Evolutionary conservation across 2,797 vertebrate species (phyloP), one percentile per base, ranked within the genome.

Genomic region (Loris lydekkerianus): DNA sequence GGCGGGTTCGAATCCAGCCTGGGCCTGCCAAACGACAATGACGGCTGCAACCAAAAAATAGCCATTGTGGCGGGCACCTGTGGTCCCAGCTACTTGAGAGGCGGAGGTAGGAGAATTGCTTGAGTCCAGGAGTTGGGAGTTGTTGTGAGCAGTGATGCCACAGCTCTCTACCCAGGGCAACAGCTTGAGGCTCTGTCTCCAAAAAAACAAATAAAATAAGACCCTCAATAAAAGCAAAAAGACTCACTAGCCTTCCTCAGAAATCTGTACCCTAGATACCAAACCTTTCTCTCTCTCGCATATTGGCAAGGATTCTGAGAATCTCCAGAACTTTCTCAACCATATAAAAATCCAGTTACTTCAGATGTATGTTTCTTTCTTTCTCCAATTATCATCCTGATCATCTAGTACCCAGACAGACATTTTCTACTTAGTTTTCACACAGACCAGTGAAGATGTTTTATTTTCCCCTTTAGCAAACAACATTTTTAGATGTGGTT

Each of bases 401-500:
- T 96, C 75, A 87, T 29, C 15, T 58, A 80, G 27, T 34, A 86
- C 3, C 43, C 37, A 84, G 20, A 86, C 14, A 72, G 31, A 86
- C 77, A 37, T 15, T 80, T 84, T 27, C 85, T 78, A 82, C 14
- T 63, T 60, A n/a, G 29, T 84, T 86, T 89, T 77, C 37, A 82
- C 63, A 53, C 17, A 84, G n/a, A 83, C 20, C 23, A 91, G 13
- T 58, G n/a, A 95, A 95, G 25, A 75, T 31, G 5, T 82, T 1
- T 88, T 82, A 80, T 63, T 89, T 86, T 72, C 70, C 84, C 40
- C 83, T 84, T 84, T 87, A 80, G 37, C 37, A 29, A 95, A 70
- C 49, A 88, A 53, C 49, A 29, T 43, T 70, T 78, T 84, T 61
- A 92, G 40, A 27, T 85, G 73, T 88, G 40, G n/a, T 63, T 95